phyloP scores from a whole-genome alignment of 2,888 invertebrate species.

The Sphaerophoria taeniata region DNA sequence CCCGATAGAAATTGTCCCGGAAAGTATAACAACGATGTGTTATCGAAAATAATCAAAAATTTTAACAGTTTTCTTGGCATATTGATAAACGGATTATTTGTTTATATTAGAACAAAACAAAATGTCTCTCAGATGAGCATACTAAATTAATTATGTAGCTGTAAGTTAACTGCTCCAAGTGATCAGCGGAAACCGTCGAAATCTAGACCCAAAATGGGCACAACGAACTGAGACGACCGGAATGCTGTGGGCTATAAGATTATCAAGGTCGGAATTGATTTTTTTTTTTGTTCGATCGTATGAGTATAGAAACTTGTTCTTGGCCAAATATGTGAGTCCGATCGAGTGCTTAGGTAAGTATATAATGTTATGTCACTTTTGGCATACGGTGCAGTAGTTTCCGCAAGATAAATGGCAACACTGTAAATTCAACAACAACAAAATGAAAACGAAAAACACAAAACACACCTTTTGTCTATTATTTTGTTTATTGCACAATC shows the following conservation, averaged over 20 bases:
- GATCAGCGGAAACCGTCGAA: conserved; percentile 57
- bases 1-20: conserved; percentile 97
- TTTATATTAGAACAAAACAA: conserved; percentile 46
- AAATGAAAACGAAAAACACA: background rate
- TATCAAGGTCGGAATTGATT: conserved; percentile 66
- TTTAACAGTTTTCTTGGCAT: conserved; percentile 96
- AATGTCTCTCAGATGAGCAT: conserved; percentile 65
- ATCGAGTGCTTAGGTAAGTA: conserved; percentile 46
- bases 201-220: conserved; percentile 65
- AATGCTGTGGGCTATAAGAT: conserved; percentile 63
- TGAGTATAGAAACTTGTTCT: conserved; percentile 56
- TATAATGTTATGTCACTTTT: conserved; percentile 67
- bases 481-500: conserved; percentile 63
- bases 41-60: conserved; percentile 96
- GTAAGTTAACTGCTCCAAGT: conserved; percentile 24
- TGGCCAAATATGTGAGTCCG: conserved; percentile 58
- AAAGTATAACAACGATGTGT: conserved; percentile 95
- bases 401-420: conserved; percentile 64
- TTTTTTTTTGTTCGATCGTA: conserved; percentile 12
- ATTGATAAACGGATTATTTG: conserved; percentile 1
- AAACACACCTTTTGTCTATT: conserved; percentile 46
- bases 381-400: conserved; percentile 41
- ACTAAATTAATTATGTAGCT: conserved; percentile 32
- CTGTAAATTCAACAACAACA: conserved; percentile 9
- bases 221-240: conserved; percentile 61